Base-by-base conservation (phyloP, 2,888 invertebrate genomes). In the Athripsodes cinereus region DNA sequence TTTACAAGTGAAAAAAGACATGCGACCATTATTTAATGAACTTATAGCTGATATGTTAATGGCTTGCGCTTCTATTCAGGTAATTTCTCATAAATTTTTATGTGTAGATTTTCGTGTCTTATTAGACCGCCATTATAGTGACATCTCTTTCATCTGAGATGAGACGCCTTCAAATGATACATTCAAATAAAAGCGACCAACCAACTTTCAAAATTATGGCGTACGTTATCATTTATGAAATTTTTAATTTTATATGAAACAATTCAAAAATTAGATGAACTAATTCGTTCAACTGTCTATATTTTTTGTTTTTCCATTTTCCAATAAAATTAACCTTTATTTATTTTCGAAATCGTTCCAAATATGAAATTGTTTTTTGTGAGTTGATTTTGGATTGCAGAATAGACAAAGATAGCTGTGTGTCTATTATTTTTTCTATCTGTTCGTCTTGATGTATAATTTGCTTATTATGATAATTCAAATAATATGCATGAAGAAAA, bases 41-140 rank as follows among this genome's bases (percentile, higher is more conserved):
- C 79, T 82, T 63, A 81, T 84, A 46, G 82, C 84, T 18, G 82
- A 83, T 64, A 84, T 84, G 84, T 66, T 84, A 65, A 83, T 82
- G 82, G 81, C 81, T 64, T 82, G 82, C 71, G 79, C 83, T 58
- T 80, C 79, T 70, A 80, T 84, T 64, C 78, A 80, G 72, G 82
- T 81, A 72, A 77, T 69, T 70, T 63, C 69, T 18, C 10, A 1
- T 16, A 35, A 22, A 34, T 46, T 21, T 53, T 19, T 26, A 34
- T 19, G 11, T 21, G 20, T 53, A 49, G 31, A 40, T 40, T 20
- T 13, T 34, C 20, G 44, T 46, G 22, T 22, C 31, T 5, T 5
- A 18, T 31, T 26, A 35, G 48, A 21, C 40, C 31, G 35, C 35
- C 22, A 11, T 22, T 52, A 56, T 64, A 64, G 69, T 73, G 72